A percentile compares a stretch with the other conserved stretches of the same genome.
Conservation (phyloP, 2,113 vertebrate species). For the Neogobius melanostomus region DNA sequence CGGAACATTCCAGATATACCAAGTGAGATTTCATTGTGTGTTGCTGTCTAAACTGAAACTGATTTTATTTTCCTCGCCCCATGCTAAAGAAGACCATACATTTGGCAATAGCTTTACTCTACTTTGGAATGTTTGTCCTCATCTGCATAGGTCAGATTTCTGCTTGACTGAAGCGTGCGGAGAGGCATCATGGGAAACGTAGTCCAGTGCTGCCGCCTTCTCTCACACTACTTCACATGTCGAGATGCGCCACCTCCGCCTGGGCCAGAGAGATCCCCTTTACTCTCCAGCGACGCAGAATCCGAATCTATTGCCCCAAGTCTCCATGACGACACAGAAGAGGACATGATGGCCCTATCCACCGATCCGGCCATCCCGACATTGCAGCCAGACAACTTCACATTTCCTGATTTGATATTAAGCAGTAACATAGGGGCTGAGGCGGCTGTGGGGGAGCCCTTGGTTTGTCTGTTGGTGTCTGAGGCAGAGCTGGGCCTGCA, state of each 20-base stretch:
- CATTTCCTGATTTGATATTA: constrained; percentile 76
- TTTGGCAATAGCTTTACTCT: no score
- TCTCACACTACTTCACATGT: constrained; percentile 51
- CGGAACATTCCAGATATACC: no score
- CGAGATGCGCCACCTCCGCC: constrained; percentile 16
- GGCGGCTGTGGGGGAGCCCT: constrained; percentile 60
- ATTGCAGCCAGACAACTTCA: constrained; percentile 68
- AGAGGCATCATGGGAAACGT: constrained; percentile 72
- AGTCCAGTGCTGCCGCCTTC: constrained; percentile 67
- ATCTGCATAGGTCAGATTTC: constrained; percentile 8
- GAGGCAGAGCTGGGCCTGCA: constrained; percentile 54
- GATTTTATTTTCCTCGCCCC: no score
- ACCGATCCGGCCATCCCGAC: constrained; percentile 25
- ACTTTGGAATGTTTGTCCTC: neutral
- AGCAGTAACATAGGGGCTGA: constrained; percentile 69
- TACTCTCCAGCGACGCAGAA: constrained; percentile 62
- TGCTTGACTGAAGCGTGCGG: constrained; percentile 8
- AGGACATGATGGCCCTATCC: constrained; percentile 35
- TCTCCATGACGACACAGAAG: constrained; percentile 39
- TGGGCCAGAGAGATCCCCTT: constrained; percentile 60
- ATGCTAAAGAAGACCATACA: no score
- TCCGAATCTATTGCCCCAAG: constrained; percentile 47
- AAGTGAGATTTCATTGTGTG: no score
- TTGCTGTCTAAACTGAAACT: no score
- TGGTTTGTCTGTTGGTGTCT: constrained; percentile 70